Evolutionary conservation across 2,113 vertebrate species (phyloP).

Genomic region (Genyomyrus donnyi): DNA sequence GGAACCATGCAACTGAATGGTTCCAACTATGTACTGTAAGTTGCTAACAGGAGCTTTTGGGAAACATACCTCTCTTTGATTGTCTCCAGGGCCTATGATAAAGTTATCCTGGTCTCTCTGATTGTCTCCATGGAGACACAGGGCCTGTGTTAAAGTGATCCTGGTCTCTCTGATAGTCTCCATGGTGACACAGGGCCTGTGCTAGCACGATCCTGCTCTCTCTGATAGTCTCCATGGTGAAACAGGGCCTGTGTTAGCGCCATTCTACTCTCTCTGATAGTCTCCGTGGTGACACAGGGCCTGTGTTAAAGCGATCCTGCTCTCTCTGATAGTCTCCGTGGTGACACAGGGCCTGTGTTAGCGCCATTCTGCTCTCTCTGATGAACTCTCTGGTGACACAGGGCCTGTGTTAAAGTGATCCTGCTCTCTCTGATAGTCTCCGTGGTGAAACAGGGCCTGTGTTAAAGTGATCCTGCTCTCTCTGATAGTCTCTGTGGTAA

Average conservation of each 20-base stretch:
- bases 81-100: neutral
- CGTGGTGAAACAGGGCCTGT: neutral
- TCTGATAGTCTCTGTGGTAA: neutral
- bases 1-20: neutral
- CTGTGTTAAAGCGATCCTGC: neutral
- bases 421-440: neutral
- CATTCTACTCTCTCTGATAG: neutral
- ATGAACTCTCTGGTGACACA: fast-evolving
- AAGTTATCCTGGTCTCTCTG: neutral
- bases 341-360: neutral
- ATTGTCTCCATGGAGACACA: neutral
- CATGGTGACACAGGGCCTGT: neutral
- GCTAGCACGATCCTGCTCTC: neutral
- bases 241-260: neutral
- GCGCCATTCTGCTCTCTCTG: neutral
- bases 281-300: neutral
- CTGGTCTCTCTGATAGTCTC: neutral
- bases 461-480: neutral
- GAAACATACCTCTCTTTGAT: neutral
- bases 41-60: neutral
- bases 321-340: neutral
- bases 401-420: neutral
- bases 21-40: neutral
- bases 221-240: neutral
- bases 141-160: neutral